Conservation (phyloP, 2,888 invertebrate species). For the Hydropsyche betteni region DNA sequence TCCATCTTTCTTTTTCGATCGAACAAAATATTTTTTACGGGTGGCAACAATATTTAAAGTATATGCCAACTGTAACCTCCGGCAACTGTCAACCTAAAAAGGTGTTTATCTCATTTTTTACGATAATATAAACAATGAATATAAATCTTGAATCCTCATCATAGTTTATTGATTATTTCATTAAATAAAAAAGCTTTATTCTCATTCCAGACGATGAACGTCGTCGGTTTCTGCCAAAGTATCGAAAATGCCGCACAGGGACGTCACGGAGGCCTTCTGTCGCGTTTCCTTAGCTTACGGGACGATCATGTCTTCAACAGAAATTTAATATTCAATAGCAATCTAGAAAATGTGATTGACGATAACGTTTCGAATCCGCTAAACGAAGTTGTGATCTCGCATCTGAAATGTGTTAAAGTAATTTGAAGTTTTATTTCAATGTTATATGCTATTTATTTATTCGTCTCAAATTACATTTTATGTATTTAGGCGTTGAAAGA, state of each 20-base stretch:
- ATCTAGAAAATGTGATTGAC: constrained; percentile 72
- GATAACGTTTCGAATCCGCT: constrained; percentile 76
- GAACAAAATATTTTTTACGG: no score
- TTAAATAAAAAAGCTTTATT: no score
- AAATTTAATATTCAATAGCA: constrained; percentile 74
- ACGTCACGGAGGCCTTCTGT: constrained; percentile 70
- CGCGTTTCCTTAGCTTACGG: constrained; percentile 70
- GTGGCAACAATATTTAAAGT: no score
- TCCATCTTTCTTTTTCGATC: no score
- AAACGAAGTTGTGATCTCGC: constrained; percentile 78
- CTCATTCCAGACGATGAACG: constrained; percentile 52
- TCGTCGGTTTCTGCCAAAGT: constrained; percentile 59
- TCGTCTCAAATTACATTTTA: not conserved
- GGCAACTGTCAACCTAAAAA: no score
- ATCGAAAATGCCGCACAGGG: constrained; percentile 71
- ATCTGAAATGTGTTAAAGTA: constrained; percentile 76
- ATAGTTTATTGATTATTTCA: no score
- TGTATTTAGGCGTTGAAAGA: constrained; percentile 59
- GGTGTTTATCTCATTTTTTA: no score
- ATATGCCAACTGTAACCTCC: no score
- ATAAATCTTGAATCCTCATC: no score
- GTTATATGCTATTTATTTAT: not conserved
- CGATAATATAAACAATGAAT: no score
- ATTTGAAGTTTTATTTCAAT: constrained; percentile 35
- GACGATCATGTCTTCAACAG: constrained; percentile 78